These are phyloP conservation scores for Phenganax subtilis DNA, from an alignment of 92 coral and sea anemone genomes.

Conservation along the genomic window DNA sequence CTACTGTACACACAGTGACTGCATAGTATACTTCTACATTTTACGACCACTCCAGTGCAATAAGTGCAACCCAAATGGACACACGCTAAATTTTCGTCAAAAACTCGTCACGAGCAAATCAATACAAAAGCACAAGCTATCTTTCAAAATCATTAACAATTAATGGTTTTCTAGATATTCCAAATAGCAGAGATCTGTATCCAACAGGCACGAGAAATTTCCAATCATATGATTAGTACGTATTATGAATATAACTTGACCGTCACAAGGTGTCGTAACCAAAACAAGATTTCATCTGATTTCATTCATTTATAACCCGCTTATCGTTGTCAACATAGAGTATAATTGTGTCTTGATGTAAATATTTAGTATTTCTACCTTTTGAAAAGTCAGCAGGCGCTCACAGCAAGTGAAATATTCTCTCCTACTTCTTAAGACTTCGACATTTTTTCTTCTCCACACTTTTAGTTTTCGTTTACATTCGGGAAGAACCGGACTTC, in stretches of 20 bases:
- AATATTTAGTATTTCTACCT: conserved; percentile 4
- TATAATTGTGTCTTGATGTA: background rate
- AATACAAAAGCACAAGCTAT: background rate
- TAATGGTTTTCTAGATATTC: background rate
- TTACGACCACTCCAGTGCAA: too few relatives aligned
- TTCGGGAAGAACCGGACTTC: background rate
- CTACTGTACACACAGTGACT: too few relatives aligned
- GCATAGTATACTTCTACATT: too few relatives aligned
- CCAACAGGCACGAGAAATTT: background rate
- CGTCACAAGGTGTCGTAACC: background rate
- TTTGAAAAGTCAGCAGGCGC: conserved; percentile 21
- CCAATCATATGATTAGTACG: background rate
- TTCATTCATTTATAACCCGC: background rate
- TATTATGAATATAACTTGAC: background rate
- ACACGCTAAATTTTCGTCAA: too few relatives aligned
- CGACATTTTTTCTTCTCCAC: background rate
- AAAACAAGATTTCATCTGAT: background rate
- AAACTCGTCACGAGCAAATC: background rate
- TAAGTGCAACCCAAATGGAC: too few relatives aligned
- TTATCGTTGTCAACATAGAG: background rate
- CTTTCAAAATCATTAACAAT: too few relatives aligned
- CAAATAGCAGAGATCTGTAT: background rate
- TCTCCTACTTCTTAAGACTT: background rate
- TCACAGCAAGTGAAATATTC: conserved; percentile 25
- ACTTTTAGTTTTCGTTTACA: background rate